Percentiles rank a stretch among this genome's conserved stretches.
These are phyloP conservation scores for Metopolophium dirhodum DNA, from an alignment of 1,140 invertebrate species.

Conservation along the genomic window DNA sequence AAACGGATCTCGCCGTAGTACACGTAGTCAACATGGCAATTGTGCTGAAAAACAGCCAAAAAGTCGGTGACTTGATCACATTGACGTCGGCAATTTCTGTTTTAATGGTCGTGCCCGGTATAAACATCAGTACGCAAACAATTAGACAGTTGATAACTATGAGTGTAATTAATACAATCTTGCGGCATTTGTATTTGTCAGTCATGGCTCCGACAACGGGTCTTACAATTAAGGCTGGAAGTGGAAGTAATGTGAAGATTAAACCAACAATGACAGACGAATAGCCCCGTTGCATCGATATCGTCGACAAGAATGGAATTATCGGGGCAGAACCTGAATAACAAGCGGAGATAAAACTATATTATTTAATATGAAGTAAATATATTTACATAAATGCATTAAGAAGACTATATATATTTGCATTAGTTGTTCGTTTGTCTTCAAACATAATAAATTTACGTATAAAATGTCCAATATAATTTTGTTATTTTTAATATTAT, in stretches of 20 bases:
- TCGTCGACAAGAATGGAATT: slow-evolving; percentile 80
- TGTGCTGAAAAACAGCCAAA: neutral
- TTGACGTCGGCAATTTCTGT: neutral
- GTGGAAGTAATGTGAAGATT: slow-evolving; percentile 79
- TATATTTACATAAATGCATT: no score
- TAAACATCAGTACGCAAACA: neutral
- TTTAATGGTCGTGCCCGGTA: neutral
- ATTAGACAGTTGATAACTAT: no score
- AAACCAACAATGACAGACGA: slow-evolving; percentile 76
- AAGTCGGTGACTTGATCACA: neutral
- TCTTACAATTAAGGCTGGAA: slow-evolving; percentile 80
- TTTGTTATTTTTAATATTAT: no score
- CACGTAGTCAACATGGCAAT: neutral
- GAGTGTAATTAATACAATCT: slow-evolving; percentile 70
- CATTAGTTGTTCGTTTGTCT: no score
- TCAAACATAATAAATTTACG: no score
- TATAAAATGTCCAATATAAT: no score
- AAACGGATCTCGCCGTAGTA: no score
- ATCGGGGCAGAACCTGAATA: slow-evolving; percentile 78
- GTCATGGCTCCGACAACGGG: slow-evolving; percentile 80
- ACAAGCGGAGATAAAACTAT: no score
- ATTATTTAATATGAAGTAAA: no score
- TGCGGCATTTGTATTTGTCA: slow-evolving; percentile 79
- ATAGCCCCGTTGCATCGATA: slow-evolving; percentile 83
- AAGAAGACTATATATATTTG: no score